Base-by-base conservation (phyloP, 2,888 invertebrate genomes). In the Apeira syringaria region DNA sequence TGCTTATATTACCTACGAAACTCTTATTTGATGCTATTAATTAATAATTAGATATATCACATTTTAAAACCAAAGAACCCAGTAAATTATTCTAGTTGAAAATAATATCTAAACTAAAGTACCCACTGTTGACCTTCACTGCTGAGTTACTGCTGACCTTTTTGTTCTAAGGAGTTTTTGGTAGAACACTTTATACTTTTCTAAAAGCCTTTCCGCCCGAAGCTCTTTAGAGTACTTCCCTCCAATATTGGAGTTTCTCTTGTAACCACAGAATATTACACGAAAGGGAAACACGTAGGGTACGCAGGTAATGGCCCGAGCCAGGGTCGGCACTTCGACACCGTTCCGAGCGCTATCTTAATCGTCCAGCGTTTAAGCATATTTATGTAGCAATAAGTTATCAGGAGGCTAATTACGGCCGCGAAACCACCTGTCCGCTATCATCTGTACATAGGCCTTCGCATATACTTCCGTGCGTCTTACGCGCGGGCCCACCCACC, bases 391-490 rank as follows among this genome's bases (percentile, higher is more conserved):
- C 78, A 84, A 86, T 85, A 85, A 86, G 77, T 87, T 87, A 85
- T 85, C 81, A 82, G 81, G 66, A 74, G 85, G 80, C 87, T 89
- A 89, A 89, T 88, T 89, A 86, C 81, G 78, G 77, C 74, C 78
- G 77, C 83, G 87, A 84, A 88, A 87, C 88, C 89, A 88, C 89
- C 89, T 89, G 89, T 89, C 88, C 87, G 87, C 84, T 85, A 82
- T 82, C 82, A 80, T 76, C 83, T 82, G 89, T 89, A 89, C 88
- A 89, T 89, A 89, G 89, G 89, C 89, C 86, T 88, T 79, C 84
- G 86, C 89, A 89, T 87, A 88, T 88, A 88, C 89, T 89, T 88
- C 83, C 86, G 83, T 80, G 76, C 87, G 86, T 89, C 89, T 89
- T 89, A 86, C 76, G 81, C 80, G 80, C 64, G 82, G 87, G 59